Conservation (phyloP, 2,113 vertebrate genomes). For the Nyctibius bracteatus region DNA sequence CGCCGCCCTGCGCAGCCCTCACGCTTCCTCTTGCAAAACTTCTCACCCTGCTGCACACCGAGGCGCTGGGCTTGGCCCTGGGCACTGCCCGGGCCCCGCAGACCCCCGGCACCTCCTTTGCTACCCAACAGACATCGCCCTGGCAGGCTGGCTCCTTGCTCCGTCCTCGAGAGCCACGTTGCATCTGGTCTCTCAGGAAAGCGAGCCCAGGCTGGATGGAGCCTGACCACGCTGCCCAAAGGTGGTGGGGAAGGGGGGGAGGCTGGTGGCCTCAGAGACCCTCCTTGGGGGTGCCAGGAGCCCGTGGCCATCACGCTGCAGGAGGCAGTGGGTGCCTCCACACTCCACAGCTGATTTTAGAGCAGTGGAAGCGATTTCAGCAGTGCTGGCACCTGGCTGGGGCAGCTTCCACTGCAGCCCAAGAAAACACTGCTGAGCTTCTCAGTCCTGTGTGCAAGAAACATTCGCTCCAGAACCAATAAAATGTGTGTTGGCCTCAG, state of each 20-base stretch:
- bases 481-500: background rate
- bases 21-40: slow-evolving; percentile 85
- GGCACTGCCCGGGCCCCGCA: background rate
- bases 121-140: background rate
- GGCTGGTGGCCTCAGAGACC: background rate
- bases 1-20: slow-evolving; percentile 52
- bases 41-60: background rate
- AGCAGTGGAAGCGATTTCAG: background rate
- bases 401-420: background rate
- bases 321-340: background rate
- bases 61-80: background rate
- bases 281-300: background rate
- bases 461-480: background rate
- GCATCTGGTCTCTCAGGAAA: background rate
- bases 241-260: background rate
- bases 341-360: background rate
- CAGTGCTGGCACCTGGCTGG: background rate
- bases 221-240: background rate
- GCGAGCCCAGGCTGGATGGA: background rate
- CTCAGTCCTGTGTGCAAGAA: background rate
- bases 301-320: background rate
- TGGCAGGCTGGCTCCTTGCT: background rate
- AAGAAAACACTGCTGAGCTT: background rate
- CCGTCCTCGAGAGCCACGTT: background rate
- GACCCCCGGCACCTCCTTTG: background rate